Evolutionary conservation across 2,797 vertebrate species (phyloP), one percentile per base, ranked within the genome.

Genomic region (Meda fulgida): DNA sequence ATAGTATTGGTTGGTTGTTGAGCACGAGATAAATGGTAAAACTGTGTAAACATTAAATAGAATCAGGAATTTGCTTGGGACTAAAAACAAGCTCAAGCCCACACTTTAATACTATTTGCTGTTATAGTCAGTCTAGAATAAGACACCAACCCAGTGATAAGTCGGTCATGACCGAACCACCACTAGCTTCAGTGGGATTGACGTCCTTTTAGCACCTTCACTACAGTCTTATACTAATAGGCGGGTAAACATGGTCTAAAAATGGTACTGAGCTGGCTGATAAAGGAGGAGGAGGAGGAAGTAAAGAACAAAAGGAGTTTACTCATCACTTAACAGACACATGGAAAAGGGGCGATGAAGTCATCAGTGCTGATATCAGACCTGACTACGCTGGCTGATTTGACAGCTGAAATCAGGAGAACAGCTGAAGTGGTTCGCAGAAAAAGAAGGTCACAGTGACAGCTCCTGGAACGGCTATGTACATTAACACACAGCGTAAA

Each of bases 331-430:
- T 73, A 82, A 21, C 19, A 72, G 40, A 73, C 38, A 72, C 55
- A 26, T 40, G 10, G 11, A 72, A 63, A 72, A 40, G 26, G n/a
- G 67, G 51, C 14, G 19, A 29, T 72, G 80, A 82, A 58, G 53
- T 60, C 69, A 60, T 82, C 71, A 65, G 58, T 60, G 23, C 58
- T 75, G 29, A 48, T 65, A 83, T 83, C 71, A 76, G 40, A 83
- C n/a, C 43, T 76, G 58, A 53, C 18, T 76, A 46, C 23, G 11
- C 40, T 16, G 31, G 29, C 58, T 66, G 81, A 66, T 76, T 66
- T 83, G 29, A 76, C 71, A 66, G 71, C 31, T 53, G 23, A 76
- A 83, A 83, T 76, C 58, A 83, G 60, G 58, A 19, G 43, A 76
- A 76, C 71, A 75, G 58, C 29, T 76, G 58, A 36, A 66, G 71